Percentiles rank a stretch among this genome's conserved stretches.
Conservation (phyloP, 1,140 invertebrate species). For the Ridgeia piscesae region DNA sequence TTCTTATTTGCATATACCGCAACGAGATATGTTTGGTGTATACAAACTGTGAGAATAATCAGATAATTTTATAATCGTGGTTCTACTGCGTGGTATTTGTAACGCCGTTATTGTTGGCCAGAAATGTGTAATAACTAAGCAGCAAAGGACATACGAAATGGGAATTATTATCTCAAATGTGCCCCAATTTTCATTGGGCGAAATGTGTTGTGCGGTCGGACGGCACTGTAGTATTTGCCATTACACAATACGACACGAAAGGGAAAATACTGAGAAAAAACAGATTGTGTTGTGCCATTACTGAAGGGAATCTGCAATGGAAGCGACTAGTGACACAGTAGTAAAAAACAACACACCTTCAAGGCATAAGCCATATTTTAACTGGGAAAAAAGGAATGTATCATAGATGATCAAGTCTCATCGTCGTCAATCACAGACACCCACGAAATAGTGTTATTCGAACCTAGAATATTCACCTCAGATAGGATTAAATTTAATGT, state of each 20-base stretch:
- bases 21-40: neutral
- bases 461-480: too few species aligned
- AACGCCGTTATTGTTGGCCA: neutral
- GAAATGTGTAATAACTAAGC: neutral
- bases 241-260: neutral
- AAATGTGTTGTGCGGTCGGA: neutral
- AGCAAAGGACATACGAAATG: neutral
- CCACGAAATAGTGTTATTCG: too few species aligned
- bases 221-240: neutral
- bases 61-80: neutral
- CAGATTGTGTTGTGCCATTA: neutral
- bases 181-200: neutral
- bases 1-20: neutral
- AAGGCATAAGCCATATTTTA: too few species aligned
- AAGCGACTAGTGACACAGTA: neutral
- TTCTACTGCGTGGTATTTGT: neutral
- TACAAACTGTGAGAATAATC: neutral
- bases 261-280: neutral
- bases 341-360: too few species aligned
- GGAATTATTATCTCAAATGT: neutral
- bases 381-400: too few species aligned
- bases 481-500: too few species aligned
- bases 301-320: neutral
- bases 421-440: too few species aligned
- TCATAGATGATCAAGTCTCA: too few species aligned